Percentiles rank a stretch among this genome's conserved stretches.
Evolutionary conservation across 2,888 invertebrate species (phyloP).

Genomic region (Leucoma salicis): DNA sequence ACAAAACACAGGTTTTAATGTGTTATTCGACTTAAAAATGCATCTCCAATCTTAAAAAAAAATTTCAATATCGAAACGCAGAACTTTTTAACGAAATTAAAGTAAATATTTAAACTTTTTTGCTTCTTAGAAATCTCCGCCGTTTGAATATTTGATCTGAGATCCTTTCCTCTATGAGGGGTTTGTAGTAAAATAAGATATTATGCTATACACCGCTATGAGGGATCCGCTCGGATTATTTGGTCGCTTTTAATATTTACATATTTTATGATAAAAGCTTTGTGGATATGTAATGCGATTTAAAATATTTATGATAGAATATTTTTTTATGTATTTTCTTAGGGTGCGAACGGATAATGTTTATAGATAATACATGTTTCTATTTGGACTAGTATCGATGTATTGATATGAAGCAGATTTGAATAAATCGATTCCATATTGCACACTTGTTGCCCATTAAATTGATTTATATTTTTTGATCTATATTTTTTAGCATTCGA

Average conservation of each 20-base stretch:
- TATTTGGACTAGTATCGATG: neutral
- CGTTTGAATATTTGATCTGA: constrained; percentile 56
- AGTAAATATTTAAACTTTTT: constrained; percentile 35
- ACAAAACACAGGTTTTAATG: too few species aligned
- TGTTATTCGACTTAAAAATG: too few species aligned
- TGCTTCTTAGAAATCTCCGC: constrained; percentile 26
- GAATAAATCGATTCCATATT: neutral
- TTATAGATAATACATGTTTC: neutral
- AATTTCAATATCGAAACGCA: constrained; percentile 6
- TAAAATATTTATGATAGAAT: constrained; percentile 22
- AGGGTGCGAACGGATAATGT: neutral
- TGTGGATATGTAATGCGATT: constrained; percentile 32
- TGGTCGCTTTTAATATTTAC: constrained; percentile 48
- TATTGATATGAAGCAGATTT: neutral
- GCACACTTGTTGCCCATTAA: neutral
- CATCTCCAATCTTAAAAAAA: too few species aligned
- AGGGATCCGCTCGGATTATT: constrained; percentile 41
- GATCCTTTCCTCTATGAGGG: constrained; percentile 32
- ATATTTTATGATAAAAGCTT: constrained; percentile 44
- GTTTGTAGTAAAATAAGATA: constrained; percentile 40
- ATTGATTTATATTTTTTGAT: too few species aligned
- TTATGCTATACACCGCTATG: constrained; percentile 31
- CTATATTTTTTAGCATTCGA: too few species aligned
- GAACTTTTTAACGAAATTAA: constrained; percentile 19
- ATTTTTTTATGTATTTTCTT: constrained; percentile 10